phyloP scores from a whole-genome alignment of 2,113 vertebrate genomes.

The Ciconia stormi region DNA sequence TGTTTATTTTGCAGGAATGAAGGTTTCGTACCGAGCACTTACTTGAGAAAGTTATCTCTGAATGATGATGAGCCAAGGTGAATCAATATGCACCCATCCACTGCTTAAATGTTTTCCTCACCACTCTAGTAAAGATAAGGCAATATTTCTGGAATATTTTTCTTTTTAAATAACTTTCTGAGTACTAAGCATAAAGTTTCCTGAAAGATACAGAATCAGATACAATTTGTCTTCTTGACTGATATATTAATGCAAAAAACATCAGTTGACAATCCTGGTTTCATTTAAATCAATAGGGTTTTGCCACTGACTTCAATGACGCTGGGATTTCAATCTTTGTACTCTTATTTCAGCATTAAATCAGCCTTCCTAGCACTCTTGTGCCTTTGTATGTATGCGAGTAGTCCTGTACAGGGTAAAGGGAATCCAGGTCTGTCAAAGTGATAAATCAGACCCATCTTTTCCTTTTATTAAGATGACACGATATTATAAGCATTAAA shows the following conservation, averaged over 20 bases:
- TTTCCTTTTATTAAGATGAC: neutral
- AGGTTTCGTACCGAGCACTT: neutral
- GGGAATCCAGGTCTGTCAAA: neutral
- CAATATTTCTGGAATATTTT: neutral
- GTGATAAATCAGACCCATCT: neutral
- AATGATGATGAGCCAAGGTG: neutral
- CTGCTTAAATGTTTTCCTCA: neutral
- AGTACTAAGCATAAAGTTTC: neutral
- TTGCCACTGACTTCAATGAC: neutral
- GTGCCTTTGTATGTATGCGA: neutral
- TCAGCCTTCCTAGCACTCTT: neutral
- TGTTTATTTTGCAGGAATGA: constrained; percentile 42
- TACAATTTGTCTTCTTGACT: neutral
- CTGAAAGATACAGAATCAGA: neutral
- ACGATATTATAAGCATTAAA: neutral
- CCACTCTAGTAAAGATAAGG: neutral
- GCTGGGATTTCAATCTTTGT: neutral
- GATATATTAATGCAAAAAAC: neutral
- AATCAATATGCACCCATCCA: neutral
- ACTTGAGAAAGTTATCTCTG: constrained; percentile 5
- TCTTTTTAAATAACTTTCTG: neutral
- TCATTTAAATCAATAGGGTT: neutral
- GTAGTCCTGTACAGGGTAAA: neutral
- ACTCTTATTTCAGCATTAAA: neutral
- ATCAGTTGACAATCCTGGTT: neutral